Evolutionary conservation across 2,888 invertebrate genomes (phyloP).

Genomic region (Lasioglossum leucozonium): DNA sequence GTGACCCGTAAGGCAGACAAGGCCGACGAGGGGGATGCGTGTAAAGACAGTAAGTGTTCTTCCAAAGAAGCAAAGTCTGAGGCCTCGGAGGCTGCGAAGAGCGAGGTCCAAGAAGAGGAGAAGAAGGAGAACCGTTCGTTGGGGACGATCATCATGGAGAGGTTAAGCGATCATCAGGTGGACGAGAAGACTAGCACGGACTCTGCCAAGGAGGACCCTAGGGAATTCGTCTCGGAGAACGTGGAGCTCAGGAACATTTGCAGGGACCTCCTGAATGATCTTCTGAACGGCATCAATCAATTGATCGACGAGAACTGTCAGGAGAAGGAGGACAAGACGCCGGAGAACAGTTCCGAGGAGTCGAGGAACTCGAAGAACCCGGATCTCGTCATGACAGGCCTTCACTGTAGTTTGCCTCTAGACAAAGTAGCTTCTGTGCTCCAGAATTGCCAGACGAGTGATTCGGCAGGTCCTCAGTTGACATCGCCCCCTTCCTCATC

Average conservation of each 20-base stretch:
- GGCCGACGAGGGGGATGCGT: background rate
- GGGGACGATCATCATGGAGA: constrained; percentile 76
- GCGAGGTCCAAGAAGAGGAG: constrained; percentile 48
- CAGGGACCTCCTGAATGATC: constrained; percentile 77
- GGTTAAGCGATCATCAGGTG: constrained; percentile 72
- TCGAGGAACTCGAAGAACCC: constrained; percentile 33
- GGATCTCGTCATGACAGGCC: constrained; percentile 69
- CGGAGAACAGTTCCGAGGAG: constrained; percentile 35
- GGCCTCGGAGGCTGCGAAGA: constrained; percentile 5
- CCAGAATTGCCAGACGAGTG: constrained; percentile 75
- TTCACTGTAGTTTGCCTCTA: constrained; percentile 81
- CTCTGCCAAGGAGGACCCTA: constrained; percentile 33
- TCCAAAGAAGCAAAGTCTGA: constrained; percentile 31
- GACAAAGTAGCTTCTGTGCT: constrained; percentile 81
- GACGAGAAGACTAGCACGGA: constrained; percentile 40
- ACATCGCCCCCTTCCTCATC: constrained; percentile 45
- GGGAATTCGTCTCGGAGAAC: constrained; percentile 46
- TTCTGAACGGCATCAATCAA: constrained; percentile 76
- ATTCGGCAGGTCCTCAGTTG: constrained; percentile 25
- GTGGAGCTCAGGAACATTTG: constrained; percentile 75
- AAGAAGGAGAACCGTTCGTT: constrained; percentile 64
- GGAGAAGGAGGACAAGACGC: constrained; percentile 28
- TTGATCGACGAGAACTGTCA: constrained; percentile 66
- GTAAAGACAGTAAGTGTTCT: constrained; percentile 19
- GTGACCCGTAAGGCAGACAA: background rate